Evolutionary conservation across 1,140 invertebrate species (phyloP).

Genomic region (Atta cephalotes): DNA sequence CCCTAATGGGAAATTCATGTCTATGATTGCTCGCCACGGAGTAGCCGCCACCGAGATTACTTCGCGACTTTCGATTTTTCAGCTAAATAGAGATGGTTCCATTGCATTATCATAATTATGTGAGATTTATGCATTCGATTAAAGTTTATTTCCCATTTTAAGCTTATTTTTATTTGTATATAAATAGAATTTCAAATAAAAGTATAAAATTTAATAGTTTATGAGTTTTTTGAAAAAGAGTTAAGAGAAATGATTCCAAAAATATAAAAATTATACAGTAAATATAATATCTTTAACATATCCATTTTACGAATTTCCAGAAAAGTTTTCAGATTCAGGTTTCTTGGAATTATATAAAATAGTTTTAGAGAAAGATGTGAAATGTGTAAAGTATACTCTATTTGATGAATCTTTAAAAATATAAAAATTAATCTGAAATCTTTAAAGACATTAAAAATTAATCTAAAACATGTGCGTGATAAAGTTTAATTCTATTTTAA

Average conservation of each 20-base stretch:
- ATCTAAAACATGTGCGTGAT: not conserved
- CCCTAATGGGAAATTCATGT: constrained; percentile 80
- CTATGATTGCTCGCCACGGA: constrained; percentile 50
- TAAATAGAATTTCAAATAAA: not conserved
- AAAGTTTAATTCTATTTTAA: not conserved
- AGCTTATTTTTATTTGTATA: not conserved
- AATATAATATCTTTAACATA: not conserved
- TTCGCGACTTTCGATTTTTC: not conserved
- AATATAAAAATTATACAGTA: not conserved
- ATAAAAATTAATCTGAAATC: not conserved
- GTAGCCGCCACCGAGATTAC: constrained; percentile 58
- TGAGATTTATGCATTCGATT: constrained; percentile 7
- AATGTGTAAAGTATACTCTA: not conserved
- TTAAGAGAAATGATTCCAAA: not conserved
- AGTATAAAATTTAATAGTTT: not conserved
- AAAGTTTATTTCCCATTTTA: not conserved
- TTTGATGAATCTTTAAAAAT: constrained; percentile 1
- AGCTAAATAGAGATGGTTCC: constrained; percentile 33
- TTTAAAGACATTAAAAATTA: not conserved
- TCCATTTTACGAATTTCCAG: not conserved
- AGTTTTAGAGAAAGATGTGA: not conserved
- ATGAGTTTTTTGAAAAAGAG: not conserved
- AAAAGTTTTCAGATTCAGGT: not conserved
- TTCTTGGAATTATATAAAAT: not conserved
- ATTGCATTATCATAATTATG: constrained; percentile 6